phyloP scores from a whole-genome alignment of 2,888 invertebrate species.

The Amblyjoppa proteus region DNA sequence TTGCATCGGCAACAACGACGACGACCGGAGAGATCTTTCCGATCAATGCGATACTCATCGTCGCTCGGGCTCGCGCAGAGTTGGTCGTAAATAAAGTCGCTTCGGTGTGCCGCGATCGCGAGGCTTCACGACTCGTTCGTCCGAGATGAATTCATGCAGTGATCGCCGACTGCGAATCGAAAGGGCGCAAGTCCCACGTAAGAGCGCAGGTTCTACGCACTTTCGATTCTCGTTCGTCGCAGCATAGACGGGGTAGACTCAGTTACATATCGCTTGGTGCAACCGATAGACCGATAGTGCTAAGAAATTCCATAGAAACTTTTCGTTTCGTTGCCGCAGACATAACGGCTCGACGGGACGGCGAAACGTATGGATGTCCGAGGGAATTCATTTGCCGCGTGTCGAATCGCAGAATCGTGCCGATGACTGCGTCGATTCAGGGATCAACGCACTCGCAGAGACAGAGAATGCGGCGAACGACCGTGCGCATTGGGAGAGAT shows the following conservation, averaged over 20 bases:
- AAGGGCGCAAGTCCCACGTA: no score
- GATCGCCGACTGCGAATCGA: no score
- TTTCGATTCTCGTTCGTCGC: not conserved
- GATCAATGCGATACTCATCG: constrained; percentile 57
- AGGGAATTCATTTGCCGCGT: constrained; percentile 32
- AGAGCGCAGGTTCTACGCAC: no score
- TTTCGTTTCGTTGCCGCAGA: constrained; percentile 32
- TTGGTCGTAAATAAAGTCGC: constrained; percentile 49
- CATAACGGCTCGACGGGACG: not conserved
- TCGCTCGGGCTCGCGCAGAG: constrained; percentile 14
- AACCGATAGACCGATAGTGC: constrained; percentile 22
- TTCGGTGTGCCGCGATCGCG: constrained; percentile 40
- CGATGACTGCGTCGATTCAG: constrained; percentile 12
- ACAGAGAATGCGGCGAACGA: not conserved
- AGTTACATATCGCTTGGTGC: constrained; percentile 45
- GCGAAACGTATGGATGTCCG: constrained; percentile 1
- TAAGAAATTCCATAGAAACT: constrained; percentile 41
- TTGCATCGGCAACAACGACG: constrained; percentile 47
- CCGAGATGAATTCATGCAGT: constrained; percentile 16
- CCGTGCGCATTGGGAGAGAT: not conserved
- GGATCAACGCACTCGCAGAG: constrained; percentile 13
- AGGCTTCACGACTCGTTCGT: constrained; percentile 39
- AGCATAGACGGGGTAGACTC: constrained; percentile 9
- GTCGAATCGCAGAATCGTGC: constrained; percentile 25
- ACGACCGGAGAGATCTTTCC: constrained; percentile 50